Base-by-base conservation (phyloP, 2,797 vertebrate genomes). In the Oreochromis grahami region DNA sequence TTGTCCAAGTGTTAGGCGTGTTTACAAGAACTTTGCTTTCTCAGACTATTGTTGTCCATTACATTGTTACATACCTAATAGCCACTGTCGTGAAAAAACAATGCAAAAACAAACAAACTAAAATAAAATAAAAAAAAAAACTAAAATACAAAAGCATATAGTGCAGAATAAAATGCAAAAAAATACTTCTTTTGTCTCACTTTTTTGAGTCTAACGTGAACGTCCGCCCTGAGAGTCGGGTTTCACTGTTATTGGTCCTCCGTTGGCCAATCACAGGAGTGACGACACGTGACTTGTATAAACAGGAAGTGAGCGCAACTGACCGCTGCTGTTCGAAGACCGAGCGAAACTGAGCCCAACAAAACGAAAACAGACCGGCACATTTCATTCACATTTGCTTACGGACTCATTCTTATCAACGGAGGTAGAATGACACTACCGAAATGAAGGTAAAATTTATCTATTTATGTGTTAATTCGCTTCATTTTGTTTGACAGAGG, bases 1-100 rank as follows among this genome's bases (percentile, higher is more conserved):
- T 80, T 87, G 56, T 90, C 76, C 63, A 70, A 85, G 77, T 89
- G 80, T 87, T 90, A 81, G 79, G 81, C 83, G 81, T 88, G 81
- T 81, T 56, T 74, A 7, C 76, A 41, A 60, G 79, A 89, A 38
- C 55, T 53, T 13, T 82, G 58, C 50, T 45, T 81, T 50, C 26
- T 74, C 26, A 50, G 60, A 83, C 79, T 76, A 81, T 86, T 89
- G 80, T 87, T 91, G 74, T 89, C 51, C 72, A 77, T 91, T 55
- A 26, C 85, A 84, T 82, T 83, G 79, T 89, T 79, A 76, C 86
- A 91, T 90, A 87, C 86, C 89, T 85, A 89, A 76, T 77, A 84
- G 86, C 86, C 94, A 93, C 91, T 82, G 86, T 95, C 92, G 92
- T 95, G 86, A 93, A 92, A 89, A 91, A 83, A 7, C 65, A 88